Evolutionary conservation across 2,113 vertebrate genomes (phyloP), one percentile per base, ranked within the genome.

Genomic region (Gallinago paraguaiae): DNA sequence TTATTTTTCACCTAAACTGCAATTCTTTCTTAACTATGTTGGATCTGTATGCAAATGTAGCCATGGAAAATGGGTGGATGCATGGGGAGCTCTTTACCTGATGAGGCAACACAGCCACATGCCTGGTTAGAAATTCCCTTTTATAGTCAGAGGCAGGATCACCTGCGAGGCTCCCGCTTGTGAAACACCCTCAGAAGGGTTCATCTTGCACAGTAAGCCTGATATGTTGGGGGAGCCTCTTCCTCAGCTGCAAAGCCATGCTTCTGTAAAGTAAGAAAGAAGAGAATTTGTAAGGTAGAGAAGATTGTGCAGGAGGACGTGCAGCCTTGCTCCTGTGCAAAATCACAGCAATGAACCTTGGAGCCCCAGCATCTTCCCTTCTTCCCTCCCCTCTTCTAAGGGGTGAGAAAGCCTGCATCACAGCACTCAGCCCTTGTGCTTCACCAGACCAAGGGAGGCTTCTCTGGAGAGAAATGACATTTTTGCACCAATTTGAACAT

Each of bases 221-320:
- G 41, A 17, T 37, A 3, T 0, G 0, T 1, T 30, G 31, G 46
- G 41, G 23, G 11, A 78, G 19, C 28, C 4, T 20, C 33, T 27
- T 74, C n/a, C 37, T 3, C 28, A 71, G 0, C 16, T 68, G 82
- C 13, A 85, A 68, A 79, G 6, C 13, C 59, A 3, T n/a, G 46
- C 39, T 8, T 75, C 54, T 59, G 14, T 41, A 22, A 59, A 64
- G 12, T 4, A 41, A 53, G 18, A 88, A 64, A 76, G 7, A 68
- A 46, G 71, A 72, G 1, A 27, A 60, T 65, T 39, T 7, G 3
- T 41, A 13, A 65, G 1, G 10, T 22, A 53, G 70, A 35, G 35
- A 30, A 53, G 3, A 46, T 1, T 0, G 0, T 23, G 33, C 13
- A 81, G 33, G 35, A 43, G 10, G 9, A 53, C 5, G 2, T 43